phyloP scores from a whole-genome alignment of 2,797 vertebrate genomes.

The Echiichthys vipera region DNA sequence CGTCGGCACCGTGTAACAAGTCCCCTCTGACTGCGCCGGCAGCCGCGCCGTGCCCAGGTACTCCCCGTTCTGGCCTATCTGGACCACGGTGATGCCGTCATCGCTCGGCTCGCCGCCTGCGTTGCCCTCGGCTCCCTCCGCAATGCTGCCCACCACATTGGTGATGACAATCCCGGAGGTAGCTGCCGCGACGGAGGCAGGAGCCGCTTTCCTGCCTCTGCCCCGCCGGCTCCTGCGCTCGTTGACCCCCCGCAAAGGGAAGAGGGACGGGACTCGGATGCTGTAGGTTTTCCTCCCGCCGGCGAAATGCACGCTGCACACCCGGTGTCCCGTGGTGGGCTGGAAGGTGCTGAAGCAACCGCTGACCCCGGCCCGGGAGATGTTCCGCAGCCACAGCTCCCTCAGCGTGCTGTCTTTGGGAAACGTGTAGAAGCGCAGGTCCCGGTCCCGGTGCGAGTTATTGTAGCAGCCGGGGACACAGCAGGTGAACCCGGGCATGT shows the following conservation, averaged over 20 bases:
- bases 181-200: constrained; percentile 54
- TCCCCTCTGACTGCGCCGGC: constrained; percentile 83
- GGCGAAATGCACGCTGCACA: constrained; percentile 96
- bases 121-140: constrained; percentile 64
- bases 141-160: constrained; percentile 65
- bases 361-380: constrained; percentile 96
- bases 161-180: constrained; percentile 72
- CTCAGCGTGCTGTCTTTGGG: constrained; percentile 94
- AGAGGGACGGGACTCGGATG: constrained; percentile 94
- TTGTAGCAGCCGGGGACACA: constrained; percentile 99
- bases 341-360: constrained; percentile 99
- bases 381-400: constrained; percentile 97
- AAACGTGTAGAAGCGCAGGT: constrained; percentile 96
- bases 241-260: constrained; percentile 94
- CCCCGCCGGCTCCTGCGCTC: constrained; percentile 90
- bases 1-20: constrained; percentile 64
- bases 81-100: constrained; percentile 78
- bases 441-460: constrained; percentile 96
- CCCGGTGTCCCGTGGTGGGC: constrained; percentile 96
- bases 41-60: constrained; percentile 90
- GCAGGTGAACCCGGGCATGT: constrained; percentile 97
- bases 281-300: constrained; percentile 96
- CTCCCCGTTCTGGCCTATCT: constrained; percentile 83
- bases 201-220: constrained; percentile 78
- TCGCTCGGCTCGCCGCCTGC: constrained; percentile 67